Base-by-base conservation (phyloP, 2,113 vertebrate genomes). In the Sapajus apella region DNA sequence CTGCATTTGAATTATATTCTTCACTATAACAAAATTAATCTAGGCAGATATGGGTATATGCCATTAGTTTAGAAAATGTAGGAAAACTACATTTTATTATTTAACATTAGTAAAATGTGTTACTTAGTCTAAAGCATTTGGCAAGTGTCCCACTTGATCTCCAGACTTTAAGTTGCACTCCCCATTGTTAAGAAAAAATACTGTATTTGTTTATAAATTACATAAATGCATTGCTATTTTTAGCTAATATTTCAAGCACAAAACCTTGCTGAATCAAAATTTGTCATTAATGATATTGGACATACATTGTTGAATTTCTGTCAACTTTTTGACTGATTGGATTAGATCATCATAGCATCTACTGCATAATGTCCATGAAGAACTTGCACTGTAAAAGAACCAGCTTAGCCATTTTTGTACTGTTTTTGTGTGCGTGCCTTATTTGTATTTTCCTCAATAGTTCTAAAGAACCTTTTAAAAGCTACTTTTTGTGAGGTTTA, bases 281-380 rank as follows among this genome's bases (percentile, higher is more conserved):
- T 96, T 82, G 1, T 50, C 50, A 87, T 91, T 95, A 95, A 77
- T 73, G 86, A 85, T 35, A 86, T 56, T 58, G 72, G 45, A 70
- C 35, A 93, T 77, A 86, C 68, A 2, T 16, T 77, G 27, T 64
- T 30, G 61, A 64, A 30, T 75, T 77, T 73, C 84, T 73, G 18
- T 92, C 68, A 77, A n/a, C 32, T 56, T 95, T 43, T n/a, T 96
- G 40, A 95, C 61, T 75, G n/a, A 30, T 89, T 50, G 89, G 68
- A 89, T 95, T 93, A 91, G 3, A 66, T 82, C 45, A 61, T 58
- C 55, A 6, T 6, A 12, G 11, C 12, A 82, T 82, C 45, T 77
- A 10, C 43, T 32, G 21, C 0, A 27, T 83, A 27, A 27, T 76
- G 43, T 50, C 4, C 16, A 20, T 75, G 35, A 90, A 83, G n/a